Evolutionary conservation across 2,797 vertebrate species (phyloP), one percentile per base, ranked within the genome.

Genomic region (Varecia variegata): DNA sequence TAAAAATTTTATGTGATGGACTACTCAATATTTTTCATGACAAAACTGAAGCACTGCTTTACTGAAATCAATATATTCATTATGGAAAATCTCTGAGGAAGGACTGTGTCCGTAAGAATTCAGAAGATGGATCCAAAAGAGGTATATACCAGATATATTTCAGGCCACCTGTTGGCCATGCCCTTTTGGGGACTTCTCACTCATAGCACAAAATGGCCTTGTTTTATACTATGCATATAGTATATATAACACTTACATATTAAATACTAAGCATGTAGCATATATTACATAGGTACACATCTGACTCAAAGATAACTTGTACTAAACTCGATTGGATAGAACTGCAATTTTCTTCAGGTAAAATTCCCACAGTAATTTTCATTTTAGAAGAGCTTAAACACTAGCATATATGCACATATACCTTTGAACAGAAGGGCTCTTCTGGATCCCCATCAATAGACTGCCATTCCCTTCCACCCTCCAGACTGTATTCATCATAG

Each of bases 1-100:
- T 32, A 91, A 93, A 93, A 73, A 32, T 79, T 65, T 82, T 56
- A 96, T 68, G 6, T 71, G 50, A 94, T 30, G 65, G 47, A 45
- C 60, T 71, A 58, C 5, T 74, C 23, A 38, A 8, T 54, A 47
- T 65, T 90, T 95, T 74, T 90, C 13, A 89, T 84, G 52, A 90
- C 25, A 88, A 77, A 83, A 93, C 11, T 86, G 50, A 94, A 91
- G 54, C 10, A 91, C 0, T 82, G 54, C 85, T 94, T 76, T 56
- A 93, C 60, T 79, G 60, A 93, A 93, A 90, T 89, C 45, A 94
- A 76, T 67, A 40, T 43, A 62, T 52, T 89, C 13, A 50, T 89
- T 90, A 91, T 14, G 83, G 45, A 93, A 93, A 91, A 83, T 73
- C 47, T 95, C 40, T 71, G 25, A 65, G 50, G 40, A 89, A 79